phyloP scores from a whole-genome alignment of 2,113 vertebrate genomes.

The Halcyon senegalensis region DNA sequence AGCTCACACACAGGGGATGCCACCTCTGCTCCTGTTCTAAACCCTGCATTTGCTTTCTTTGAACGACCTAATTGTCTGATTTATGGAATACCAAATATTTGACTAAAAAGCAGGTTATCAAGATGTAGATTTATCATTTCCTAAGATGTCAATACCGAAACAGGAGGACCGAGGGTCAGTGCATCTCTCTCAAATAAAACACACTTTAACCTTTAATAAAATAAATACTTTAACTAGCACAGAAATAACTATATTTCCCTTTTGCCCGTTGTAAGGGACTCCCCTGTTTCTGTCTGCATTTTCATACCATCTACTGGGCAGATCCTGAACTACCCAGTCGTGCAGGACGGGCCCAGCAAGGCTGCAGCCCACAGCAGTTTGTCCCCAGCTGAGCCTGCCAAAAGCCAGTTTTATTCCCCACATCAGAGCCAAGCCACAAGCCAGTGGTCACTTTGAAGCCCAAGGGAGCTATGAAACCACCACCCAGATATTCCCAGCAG shows the following conservation, averaged over 20 bases:
- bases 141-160: background rate
- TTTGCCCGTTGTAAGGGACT: background rate
- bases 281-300: background rate
- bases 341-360: background rate
- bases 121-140: background rate
- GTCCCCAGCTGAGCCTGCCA: background rate
- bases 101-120: background rate
- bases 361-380: background rate
- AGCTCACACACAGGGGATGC: background rate
- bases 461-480: background rate
- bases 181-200: background rate
- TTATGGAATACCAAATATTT: background rate
- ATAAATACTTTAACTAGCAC: background rate
- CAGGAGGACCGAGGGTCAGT: background rate
- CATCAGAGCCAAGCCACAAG: background rate
- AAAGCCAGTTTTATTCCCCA: accelerated
- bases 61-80: background rate
- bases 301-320: constrained; percentile 51
- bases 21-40: background rate
- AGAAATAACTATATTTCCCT: background rate
- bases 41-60: background rate
- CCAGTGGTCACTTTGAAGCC: accelerated
- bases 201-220: background rate
- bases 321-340: background rate
- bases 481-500: background rate